phyloP scores from a whole-genome alignment of 2,113 vertebrate species.

The Anthoscopus minutus region DNA sequence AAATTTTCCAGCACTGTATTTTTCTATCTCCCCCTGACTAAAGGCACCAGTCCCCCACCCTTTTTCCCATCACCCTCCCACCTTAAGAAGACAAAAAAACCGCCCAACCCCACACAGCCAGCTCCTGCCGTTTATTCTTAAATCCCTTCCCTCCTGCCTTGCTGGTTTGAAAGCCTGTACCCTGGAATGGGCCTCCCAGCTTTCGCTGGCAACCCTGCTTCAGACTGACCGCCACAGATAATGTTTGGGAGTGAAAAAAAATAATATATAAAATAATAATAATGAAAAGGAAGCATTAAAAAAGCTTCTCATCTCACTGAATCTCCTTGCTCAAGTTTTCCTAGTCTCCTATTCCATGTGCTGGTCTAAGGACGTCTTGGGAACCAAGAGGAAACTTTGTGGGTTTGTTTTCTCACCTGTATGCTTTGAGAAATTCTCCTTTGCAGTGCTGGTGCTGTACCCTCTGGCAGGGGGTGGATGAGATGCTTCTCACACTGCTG shows the following conservation, averaged over 20 bases:
- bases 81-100: slow-evolving; percentile 27
- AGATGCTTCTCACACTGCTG: neutral
- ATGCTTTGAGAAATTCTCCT: neutral
- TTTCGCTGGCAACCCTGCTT: slow-evolving; percentile 82
- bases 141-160: slow-evolving; percentile 86
- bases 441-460: neutral
- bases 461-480: slow-evolving; percentile 30
- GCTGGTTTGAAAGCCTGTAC: slow-evolving; percentile 81
- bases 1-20: slow-evolving; percentile 8
- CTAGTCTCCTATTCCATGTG: neutral
- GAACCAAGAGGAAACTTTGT: slow-evolving; percentile 26
- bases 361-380: neutral
- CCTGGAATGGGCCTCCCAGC: slow-evolving; percentile 89
- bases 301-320: slow-evolving; percentile 52
- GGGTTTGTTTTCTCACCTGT: neutral
- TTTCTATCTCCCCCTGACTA: neutral
- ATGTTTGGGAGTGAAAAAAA: slow-evolving; percentile 73
- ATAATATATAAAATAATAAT: slow-evolving; percentile 49
- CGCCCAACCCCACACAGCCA: neutral
- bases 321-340: slow-evolving; percentile 52
- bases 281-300: slow-evolving; percentile 63
- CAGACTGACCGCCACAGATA: slow-evolving; percentile 85
- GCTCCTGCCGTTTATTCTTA: slow-evolving; percentile 79
- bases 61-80: neutral
- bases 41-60: neutral